Base-by-base conservation (phyloP, 2,888 invertebrate genomes). In the Mythimna lalbum region DNA sequence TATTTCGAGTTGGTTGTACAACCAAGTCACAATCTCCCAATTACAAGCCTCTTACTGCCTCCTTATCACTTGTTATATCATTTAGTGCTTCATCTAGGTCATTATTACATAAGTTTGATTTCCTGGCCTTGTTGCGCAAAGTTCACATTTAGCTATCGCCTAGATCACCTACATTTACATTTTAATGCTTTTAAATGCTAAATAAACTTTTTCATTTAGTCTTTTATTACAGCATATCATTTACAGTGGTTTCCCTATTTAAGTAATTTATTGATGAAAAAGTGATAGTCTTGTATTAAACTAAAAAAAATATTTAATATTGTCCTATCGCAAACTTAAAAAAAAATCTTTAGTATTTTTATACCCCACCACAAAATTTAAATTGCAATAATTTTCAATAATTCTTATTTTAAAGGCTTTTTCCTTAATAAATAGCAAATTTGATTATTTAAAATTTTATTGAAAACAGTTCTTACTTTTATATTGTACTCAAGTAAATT, bases 41-140 rank as follows among this genome's bases (percentile, higher is more conserved):
- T 72, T 52, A 53, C 47, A 55, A 59, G 17, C 50, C 63, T 81
- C 14, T 70, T 10, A 69, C 56, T 52, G 27, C 49, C 57, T 31
- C 66, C 55, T 66, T 80, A 78, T 76, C 77, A 76, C 23, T 33
- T 43, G 53, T 71, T 59, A 57, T 55, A 69, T 73, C 61, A 50
- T 47, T 81, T 69, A 64, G 57, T 43, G 33, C 17, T 56, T 10
- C 31, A 73, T 69, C 59, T 50, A 78, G 78, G 68, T 27, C 74
- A 74, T 55, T 69, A 59, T 69, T 77, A 65, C 43, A 69, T 78
- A 73, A 81, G 36, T 21, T 65, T 0, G n/a, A 49, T 62, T 64
- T 70, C 72, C 61, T 73, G 56, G 36, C 14, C n/a, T 36, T 21
- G 63, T 84, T 83, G 33, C 62, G 67, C 63, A 73, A 82, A 27